Conservation (phyloP, 2,888 invertebrate species). For the Tolmerus cingulatus region DNA sequence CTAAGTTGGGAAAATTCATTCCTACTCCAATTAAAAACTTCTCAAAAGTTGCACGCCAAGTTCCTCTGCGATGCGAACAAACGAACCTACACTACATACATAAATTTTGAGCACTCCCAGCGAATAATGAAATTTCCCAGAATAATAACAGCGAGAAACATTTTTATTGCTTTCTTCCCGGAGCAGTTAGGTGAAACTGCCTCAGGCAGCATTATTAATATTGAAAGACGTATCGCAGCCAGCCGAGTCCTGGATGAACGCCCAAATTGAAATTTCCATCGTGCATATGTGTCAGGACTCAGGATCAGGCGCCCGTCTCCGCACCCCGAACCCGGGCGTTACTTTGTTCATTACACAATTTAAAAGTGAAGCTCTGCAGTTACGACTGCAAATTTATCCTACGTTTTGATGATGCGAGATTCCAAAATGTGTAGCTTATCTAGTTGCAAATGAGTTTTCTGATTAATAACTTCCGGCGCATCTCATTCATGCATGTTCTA, state of each 20-base stretch:
- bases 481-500: neutral
- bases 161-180: slow-evolving; percentile 19
- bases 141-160: slow-evolving; percentile 27
- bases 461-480: neutral
- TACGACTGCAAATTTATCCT: neutral
- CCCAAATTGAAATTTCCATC: neutral
- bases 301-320: neutral
- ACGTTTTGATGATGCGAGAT: neutral
- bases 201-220: slow-evolving; percentile 20
- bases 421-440: neutral
- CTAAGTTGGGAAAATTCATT: slow-evolving; percentile 28
- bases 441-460: neutral
- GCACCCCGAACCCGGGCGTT: neutral
- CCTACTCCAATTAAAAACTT: slow-evolving; percentile 32
- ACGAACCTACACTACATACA: slow-evolving; percentile 2
- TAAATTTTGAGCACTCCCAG: slow-evolving; percentile 3
- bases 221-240: neutral
- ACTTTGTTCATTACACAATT: neutral
- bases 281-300: neutral
- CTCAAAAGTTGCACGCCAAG: slow-evolving; percentile 1
- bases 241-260: neutral
- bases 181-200: slow-evolving; percentile 8
- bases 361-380: neutral
- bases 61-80: neutral
- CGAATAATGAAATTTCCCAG: slow-evolving; percentile 26